Evolutionary conservation across 2,888 invertebrate genomes (phyloP), one percentile per base, ranked within the genome.

Genomic region (Corbicula japonica): DNA sequence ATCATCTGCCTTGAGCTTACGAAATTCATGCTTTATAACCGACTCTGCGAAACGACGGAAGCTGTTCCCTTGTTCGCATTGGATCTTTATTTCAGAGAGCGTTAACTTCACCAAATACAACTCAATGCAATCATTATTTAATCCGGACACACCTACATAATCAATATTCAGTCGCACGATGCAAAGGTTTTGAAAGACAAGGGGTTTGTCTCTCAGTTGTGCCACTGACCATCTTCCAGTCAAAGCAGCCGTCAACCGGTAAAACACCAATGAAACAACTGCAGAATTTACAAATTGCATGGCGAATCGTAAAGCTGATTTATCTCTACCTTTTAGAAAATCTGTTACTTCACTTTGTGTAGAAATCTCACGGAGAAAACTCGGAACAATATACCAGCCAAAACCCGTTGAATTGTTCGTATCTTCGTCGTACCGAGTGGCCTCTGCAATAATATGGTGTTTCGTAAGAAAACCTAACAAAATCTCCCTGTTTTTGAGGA

Each of bases 341-440:
- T 23, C 38, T 12, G 32, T 46, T 48, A 69, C 34, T 18, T 58
- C 44, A n/a, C 46, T 46, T 30, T 46, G 58, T 46, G 35, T 30
- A 32, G 10, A 21, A 4, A 4, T 15, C 1, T 30, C 32, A 1
- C 41, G 38, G 1, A 71, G 44, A 2, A 71, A 62, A 30, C 71
- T 71, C 0, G 71, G 71, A 2, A 71, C 71, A 2, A 71, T 35
- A 44, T 26, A 71, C 38, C 50, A 71, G 23, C 48, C 62, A n/a
- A 71, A 54, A 21, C 61, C 62, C 18, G 41, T 35, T 1, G 44
- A 32, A 1, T 62, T 18, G 12, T 62, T 30, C 1, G 52, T 54
- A 2, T 58, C 32, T 28, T 52, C 62, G 15, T 71, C 41, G 32
- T 61, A 54, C 15, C 54, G 41, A 6, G 30, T 26, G 15, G 52